Conservation (phyloP, 2,888 invertebrate species). For the Cyrtodaria siliqua region DNA sequence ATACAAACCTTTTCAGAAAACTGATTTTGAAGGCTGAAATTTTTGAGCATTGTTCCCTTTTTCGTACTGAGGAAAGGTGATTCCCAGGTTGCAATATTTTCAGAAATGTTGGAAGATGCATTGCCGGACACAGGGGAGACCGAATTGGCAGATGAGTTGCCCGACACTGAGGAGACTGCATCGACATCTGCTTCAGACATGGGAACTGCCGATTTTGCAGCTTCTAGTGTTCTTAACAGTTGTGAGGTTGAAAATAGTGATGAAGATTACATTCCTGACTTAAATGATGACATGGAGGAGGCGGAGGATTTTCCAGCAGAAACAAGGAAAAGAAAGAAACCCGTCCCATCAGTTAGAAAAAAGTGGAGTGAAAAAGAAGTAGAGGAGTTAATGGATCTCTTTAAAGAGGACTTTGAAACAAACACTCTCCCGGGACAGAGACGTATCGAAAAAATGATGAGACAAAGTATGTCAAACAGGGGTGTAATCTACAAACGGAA, state of each 20-base stretch:
- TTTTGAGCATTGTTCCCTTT: too few relatives aligned
- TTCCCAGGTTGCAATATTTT: too few relatives aligned
- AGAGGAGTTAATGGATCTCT: conserved; percentile 25
- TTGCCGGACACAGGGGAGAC: too few relatives aligned
- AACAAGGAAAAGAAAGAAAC: conserved; percentile 27
- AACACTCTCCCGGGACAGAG: conserved; percentile 16
- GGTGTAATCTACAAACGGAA: conserved; percentile 26
- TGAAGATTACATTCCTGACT: conserved; percentile 4
- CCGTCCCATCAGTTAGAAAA: conserved; percentile 13
- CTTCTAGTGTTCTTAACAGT: too few relatives aligned
- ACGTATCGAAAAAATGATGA: conserved; percentile 20
- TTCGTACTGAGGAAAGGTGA: too few relatives aligned
- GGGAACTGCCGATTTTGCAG: too few relatives aligned
- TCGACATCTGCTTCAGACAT: too few relatives aligned
- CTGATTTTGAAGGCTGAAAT: too few relatives aligned
- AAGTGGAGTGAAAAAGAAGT: conserved; percentile 29
- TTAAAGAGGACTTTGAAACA: conserved; percentile 28
- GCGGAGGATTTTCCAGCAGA: background rate
- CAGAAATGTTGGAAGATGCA: too few relatives aligned
- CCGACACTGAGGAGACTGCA: too few relatives aligned
- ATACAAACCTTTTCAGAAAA: too few relatives aligned
- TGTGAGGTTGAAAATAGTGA: background rate
- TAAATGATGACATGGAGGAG: background rate
- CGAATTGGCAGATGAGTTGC: too few relatives aligned
- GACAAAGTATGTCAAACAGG: conserved; percentile 14